Conservation (phyloP, 92 coral and sea anemone species). For the Phenganax marumi region DNA sequence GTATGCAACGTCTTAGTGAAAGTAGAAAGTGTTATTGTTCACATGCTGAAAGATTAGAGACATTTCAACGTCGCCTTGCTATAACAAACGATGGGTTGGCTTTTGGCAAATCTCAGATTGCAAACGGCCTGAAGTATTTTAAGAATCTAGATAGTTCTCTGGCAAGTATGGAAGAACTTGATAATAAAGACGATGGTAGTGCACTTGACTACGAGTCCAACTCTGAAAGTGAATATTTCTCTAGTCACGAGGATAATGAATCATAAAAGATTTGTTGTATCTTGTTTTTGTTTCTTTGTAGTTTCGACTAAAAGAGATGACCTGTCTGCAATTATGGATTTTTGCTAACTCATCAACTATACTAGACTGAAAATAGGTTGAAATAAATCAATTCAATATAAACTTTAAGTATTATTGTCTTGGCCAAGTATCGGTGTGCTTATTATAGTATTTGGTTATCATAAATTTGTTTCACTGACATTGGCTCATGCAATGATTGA, state of each 20-base stretch:
- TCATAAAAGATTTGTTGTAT: too few relatives aligned
- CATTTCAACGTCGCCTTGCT: constrained; percentile 22
- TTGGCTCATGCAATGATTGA: too few relatives aligned
- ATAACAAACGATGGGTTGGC: not conserved
- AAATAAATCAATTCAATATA: too few relatives aligned
- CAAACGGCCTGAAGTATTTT: not conserved
- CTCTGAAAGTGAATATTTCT: not conserved
- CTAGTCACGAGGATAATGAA: not conserved
- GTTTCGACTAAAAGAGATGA: too few relatives aligned
- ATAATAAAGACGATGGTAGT: constrained; percentile 7
- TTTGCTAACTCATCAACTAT: too few relatives aligned
- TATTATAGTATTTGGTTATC: too few relatives aligned
- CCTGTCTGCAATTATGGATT: too few relatives aligned
- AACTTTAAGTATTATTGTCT: too few relatives aligned
- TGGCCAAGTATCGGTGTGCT: too few relatives aligned
- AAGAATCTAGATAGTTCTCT: not conserved
- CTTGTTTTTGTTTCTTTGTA: too few relatives aligned
- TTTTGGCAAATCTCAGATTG: constrained; percentile 17
- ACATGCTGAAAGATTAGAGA: not conserved
- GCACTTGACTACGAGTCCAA: not conserved
- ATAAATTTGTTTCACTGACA: too few relatives aligned
- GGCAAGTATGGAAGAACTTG: not conserved
- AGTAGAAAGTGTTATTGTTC: not conserved
- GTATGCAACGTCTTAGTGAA: not conserved
- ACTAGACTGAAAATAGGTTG: too few relatives aligned